phyloP scores from a whole-genome alignment of 37 sponge, comb jelly and placozoan genomes.

The Mnemiopsis leidyi region DNA sequence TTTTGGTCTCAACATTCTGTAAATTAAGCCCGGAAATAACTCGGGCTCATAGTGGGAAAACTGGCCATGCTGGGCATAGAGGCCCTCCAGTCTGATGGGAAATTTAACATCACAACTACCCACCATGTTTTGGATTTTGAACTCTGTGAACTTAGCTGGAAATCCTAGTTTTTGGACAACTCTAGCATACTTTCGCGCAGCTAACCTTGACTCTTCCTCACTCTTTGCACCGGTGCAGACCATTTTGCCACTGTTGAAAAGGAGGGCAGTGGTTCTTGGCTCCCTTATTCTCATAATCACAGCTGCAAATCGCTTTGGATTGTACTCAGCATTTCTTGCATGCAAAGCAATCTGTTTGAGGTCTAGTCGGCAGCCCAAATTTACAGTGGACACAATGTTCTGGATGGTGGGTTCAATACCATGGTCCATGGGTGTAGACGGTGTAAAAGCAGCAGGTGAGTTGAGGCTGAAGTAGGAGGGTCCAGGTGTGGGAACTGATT shows the following conservation, averaged over 20 bases:
- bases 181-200: conserved; percentile 98
- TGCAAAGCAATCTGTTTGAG: conserved; percentile 94
- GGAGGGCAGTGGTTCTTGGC: conserved; percentile 95
- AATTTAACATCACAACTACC: conserved; percentile 99
- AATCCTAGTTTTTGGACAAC: conserved; percentile 98
- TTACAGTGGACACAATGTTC: conserved; percentile 98
- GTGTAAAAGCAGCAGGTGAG: conserved; percentile 54
- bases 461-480: conserved; percentile 55
- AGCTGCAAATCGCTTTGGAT: conserved; percentile 99
- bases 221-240: conserved; percentile 99
- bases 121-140: conserved; percentile 99
- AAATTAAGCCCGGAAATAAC: conserved; percentile 97
- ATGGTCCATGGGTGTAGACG: conserved; percentile 63
- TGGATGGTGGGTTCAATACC: conserved; percentile 66
- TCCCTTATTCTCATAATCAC: conserved; percentile 99
- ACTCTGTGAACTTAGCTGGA: conserved; percentile 92
- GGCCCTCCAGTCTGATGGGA: conserved; percentile 94
- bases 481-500: conserved; percentile 53
- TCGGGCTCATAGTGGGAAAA: conserved; percentile 99
- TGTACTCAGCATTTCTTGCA: conserved; percentile 99
- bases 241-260: conserved; percentile 99
- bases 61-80: conserved; percentile 86
- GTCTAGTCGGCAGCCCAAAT: conserved; percentile 89
- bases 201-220: conserved; percentile 89
- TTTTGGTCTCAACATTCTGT: conserved; percentile 92